Evolutionary conservation across 2,888 invertebrate species (phyloP).

Genomic region (Rotaria socialis): DNA sequence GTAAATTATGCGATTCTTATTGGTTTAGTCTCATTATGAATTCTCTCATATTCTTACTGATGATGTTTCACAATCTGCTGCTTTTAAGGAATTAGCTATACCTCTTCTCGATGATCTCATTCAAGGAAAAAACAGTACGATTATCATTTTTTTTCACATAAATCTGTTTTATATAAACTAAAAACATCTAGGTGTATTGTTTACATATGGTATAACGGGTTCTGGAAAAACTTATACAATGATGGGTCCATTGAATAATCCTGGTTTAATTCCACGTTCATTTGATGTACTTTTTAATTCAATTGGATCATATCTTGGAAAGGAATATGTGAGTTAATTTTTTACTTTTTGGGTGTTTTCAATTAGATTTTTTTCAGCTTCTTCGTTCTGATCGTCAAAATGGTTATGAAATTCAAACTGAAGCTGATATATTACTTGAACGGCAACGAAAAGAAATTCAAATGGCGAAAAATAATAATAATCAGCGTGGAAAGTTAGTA

Average conservation of each 20-base stretch:
- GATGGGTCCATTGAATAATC: constrained; percentile 70
- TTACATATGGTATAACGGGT: constrained; percentile 94
- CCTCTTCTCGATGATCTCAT: constrained; percentile 79
- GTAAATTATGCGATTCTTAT: not conserved
- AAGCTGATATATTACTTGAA: constrained; percentile 70
- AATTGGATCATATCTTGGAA: constrained; percentile 74
- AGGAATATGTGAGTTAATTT: constrained; percentile 67
- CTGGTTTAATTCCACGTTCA: constrained; percentile 80
- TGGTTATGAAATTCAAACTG: constrained; percentile 82
- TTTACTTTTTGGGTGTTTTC: not conserved
- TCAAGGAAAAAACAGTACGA: constrained; percentile 75
- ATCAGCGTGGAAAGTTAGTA: constrained; percentile 15
- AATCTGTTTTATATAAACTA: too few relatives aligned
- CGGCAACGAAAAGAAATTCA: constrained; percentile 55
- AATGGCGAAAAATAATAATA: not conserved
- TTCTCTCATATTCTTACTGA: constrained; percentile 77
- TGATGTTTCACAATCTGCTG: constrained; percentile 71
- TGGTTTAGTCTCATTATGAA: constrained; percentile 65
- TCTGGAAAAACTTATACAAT: constrained; percentile 94
- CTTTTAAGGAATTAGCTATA: constrained; percentile 77
- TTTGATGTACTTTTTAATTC: constrained; percentile 85
- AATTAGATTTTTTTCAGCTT: not conserved
- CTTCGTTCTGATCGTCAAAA: constrained; percentile 66
- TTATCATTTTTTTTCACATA: not conserved
- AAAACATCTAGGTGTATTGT: constrained; percentile 65